Evolutionary conservation across 1,140 invertebrate genomes (phyloP).

Genomic region (Leptinotarsa texana): DNA sequence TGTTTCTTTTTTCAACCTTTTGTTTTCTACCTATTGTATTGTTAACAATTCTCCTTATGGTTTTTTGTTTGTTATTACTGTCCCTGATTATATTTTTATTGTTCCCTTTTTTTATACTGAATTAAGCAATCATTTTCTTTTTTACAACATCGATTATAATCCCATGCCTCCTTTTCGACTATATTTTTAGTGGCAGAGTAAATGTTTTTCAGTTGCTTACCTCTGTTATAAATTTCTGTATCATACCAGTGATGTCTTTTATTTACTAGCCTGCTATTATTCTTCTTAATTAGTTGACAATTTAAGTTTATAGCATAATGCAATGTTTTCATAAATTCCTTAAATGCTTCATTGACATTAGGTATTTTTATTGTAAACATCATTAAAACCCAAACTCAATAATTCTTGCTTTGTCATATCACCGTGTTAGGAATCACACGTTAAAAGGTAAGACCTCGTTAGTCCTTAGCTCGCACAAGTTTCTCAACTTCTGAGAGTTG

Average conservation of each 20-base stretch:
- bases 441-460: too few species aligned
- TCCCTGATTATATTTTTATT: too few species aligned
- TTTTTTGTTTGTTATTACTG: too few species aligned
- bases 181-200: neutral
- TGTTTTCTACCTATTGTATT: too few species aligned
- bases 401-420: too few species aligned
- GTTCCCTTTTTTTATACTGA: too few species aligned
- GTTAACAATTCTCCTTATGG: too few species aligned
- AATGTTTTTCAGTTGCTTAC: neutral
- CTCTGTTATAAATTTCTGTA: neutral
- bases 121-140: too few species aligned
- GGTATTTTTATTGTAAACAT: neutral
- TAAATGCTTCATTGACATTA: conserved; percentile 3
- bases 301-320: neutral
- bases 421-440: too few species aligned
- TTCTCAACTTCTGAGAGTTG: too few species aligned
- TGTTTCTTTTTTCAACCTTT: too few species aligned
- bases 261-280: neutral
- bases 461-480: too few species aligned
- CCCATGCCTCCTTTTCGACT: neutral
- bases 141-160: neutral
- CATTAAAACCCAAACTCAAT: neutral
- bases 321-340: neutral
- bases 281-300: neutral
- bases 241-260: neutral